Percentiles rank a stretch among this genome's conserved stretches.
Evolutionary conservation across 2,797 vertebrate species (phyloP).

Genomic region (Chloroceryle amazona): DNA sequence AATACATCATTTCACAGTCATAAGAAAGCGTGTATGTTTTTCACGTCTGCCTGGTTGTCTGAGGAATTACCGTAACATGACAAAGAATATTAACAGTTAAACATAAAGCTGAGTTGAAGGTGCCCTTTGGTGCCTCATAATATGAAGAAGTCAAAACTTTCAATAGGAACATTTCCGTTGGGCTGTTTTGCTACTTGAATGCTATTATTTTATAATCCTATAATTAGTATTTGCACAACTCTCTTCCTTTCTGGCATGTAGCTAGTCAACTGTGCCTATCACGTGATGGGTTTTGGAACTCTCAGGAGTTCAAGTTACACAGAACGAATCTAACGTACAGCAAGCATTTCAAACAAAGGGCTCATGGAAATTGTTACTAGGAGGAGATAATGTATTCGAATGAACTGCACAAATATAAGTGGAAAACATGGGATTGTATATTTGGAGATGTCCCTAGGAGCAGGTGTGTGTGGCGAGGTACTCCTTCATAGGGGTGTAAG

Average conservation of each 20-base stretch:
- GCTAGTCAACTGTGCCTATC: not conserved
- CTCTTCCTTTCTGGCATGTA: not conserved
- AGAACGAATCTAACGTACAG: not conserved
- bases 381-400: not conserved
- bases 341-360: not conserved
- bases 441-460: not conserved
- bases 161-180: not conserved
- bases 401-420: not conserved
- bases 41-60: not conserved
- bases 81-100: slow-evolving; percentile 25
- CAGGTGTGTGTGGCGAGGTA: accelerated
- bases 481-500: not conserved
- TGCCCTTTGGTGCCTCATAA: not conserved
- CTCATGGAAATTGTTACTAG: accelerated
- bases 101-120: not conserved
- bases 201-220: slow-evolving; percentile 31
- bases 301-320: not conserved
- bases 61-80: not conserved
- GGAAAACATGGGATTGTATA: not conserved
- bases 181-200: not conserved
- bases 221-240: not conserved
- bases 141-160: not conserved
- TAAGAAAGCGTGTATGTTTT: not conserved
- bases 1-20: not conserved
- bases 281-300: not conserved